Conservation (phyloP, 2,888 invertebrate genomes). For the Dioctria rufipes region DNA sequence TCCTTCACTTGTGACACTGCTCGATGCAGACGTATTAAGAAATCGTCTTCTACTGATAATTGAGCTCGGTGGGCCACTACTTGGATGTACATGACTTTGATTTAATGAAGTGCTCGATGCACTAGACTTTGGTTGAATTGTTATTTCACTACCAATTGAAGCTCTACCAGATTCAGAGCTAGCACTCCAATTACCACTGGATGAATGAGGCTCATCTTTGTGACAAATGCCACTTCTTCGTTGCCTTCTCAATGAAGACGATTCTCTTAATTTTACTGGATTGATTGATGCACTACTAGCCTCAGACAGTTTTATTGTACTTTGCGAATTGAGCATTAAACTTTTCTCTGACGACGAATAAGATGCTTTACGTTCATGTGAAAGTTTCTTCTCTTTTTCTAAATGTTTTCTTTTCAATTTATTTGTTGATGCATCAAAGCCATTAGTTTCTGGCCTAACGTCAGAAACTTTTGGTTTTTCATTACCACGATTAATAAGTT, state of each 20-base stretch:
- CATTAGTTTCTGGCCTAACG: slow-evolving; percentile 17
- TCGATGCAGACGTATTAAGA: slow-evolving; percentile 83
- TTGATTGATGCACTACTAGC: slow-evolving; percentile 57
- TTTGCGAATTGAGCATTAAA: slow-evolving; percentile 13
- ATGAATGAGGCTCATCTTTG: slow-evolving; percentile 89
- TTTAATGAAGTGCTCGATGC: slow-evolving; percentile 82
- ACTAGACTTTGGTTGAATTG: slow-evolving; percentile 79
- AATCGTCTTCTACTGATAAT: slow-evolving; percentile 79
- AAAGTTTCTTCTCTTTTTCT: slow-evolving; percentile 76
- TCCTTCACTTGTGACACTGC: slow-evolving; percentile 88
- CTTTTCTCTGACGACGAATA: slow-evolving; percentile 83
- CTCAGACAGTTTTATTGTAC: not conserved
- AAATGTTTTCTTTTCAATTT: slow-evolving; percentile 73
- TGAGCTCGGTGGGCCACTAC: slow-evolving; percentile 77
- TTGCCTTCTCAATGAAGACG: slow-evolving; percentile 80
- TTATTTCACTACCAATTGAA: slow-evolving; percentile 87
- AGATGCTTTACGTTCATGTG: slow-evolving; percentile 84
- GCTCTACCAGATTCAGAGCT: slow-evolving; percentile 91
- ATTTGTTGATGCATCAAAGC: slow-evolving; percentile 64
- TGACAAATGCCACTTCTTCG: slow-evolving; percentile 76
- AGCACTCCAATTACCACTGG: slow-evolving; percentile 95
- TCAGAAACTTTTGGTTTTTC: slow-evolving; percentile 67
- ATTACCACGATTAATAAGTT: slow-evolving; percentile 78
- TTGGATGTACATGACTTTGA: slow-evolving; percentile 71
- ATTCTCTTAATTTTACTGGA: slow-evolving; percentile 84